Evolutionary conservation across 2,888 invertebrate species (phyloP), one percentile per base, ranked within the genome.

Genomic region (Tetramorium bicarinatum): DNA sequence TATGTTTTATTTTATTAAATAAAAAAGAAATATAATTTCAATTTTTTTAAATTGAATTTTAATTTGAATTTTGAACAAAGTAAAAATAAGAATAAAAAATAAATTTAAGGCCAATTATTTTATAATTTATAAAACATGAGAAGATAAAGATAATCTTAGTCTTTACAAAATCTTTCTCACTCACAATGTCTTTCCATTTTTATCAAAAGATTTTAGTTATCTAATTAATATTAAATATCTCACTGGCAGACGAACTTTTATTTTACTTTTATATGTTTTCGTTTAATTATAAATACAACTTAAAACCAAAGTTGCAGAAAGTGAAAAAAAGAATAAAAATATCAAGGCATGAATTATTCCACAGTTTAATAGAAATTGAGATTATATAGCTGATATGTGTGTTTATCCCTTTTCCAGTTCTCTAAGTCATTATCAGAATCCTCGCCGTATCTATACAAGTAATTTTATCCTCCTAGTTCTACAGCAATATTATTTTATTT

Each of bases 351-450:
- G n/a, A 79, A 56, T 13, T 9, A 4, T 54, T 38, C 3, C 38
- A n/a, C 25, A 41, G 15, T 49, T 18, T 56, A 66, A n/a, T 49
- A 25, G 54, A 77, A 59, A 59, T 59, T 41, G 41, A 21, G 47
- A 54, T 41, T 41, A 56, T 21, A 67, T 82, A 56, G 80, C n/a
- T 29, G 11, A 67, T 52, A 18, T 62, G 29, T 34, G 29, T 80
- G 21, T 38, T 29, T 64, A n/a, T 72, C 15, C 41, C n/a, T 66
- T n/a, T 71, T 62, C 21, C 21, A 34, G 29, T 62, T 38, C 8
- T 52, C 11, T 21, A 61, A 47, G 6, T 34, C 4, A 8, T 18
- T 38, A 49, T 6, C 8, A 38, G 49, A 25, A 52, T 64, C 18
- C 52, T 18, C 8, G 18, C 18, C 2, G 6, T 38, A 62, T 49